These are phyloP conservation scores for Palythoa heliodiscus DNA, from an alignment of 92 coral and sea anemone genomes.

Conservation along the genomic window DNA sequence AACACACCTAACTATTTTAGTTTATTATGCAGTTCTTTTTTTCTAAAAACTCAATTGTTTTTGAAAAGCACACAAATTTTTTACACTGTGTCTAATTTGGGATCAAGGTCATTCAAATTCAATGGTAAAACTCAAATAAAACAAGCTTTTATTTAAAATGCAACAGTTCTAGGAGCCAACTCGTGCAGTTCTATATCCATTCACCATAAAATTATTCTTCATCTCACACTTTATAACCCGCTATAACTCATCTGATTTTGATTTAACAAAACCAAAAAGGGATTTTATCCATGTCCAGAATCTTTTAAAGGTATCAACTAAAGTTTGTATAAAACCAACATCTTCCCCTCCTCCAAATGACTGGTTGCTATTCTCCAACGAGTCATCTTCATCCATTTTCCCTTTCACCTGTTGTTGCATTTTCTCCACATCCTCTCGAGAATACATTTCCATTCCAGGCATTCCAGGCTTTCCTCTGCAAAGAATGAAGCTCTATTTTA, in stretches of 20 bases:
- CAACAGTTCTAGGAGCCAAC: no score
- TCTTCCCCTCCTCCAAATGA: slow-evolving; percentile 68
- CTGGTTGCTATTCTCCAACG: slow-evolving; percentile 43
- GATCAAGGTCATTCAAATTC: no score
- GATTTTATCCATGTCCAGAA: slow-evolving; percentile 83
- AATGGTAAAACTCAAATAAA: no score
- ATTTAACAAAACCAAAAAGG: slow-evolving; percentile 59
- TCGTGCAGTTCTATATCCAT: no score
- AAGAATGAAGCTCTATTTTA: not conserved
- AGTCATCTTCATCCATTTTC: slow-evolving; percentile 42
- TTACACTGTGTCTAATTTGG: no score
- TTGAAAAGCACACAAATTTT: no score
- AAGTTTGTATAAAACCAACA: slow-evolving; percentile 78
- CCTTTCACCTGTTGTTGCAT: slow-evolving; percentile 78
- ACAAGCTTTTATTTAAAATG: no score
- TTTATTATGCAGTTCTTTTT: no score
- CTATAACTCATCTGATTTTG: slow-evolving; percentile 58
- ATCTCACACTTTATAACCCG: not conserved
- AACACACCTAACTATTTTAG: no score
- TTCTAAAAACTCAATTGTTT: no score
- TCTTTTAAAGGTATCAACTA: slow-evolving; percentile 58
- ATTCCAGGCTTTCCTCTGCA: slow-evolving; percentile 94
- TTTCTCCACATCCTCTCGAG: slow-evolving; percentile 86
- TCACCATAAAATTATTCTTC: no score
- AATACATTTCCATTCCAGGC: slow-evolving; percentile 99